Base-by-base conservation (phyloP, 2,888 invertebrate species). In the Linyphia triangularis region DNA sequence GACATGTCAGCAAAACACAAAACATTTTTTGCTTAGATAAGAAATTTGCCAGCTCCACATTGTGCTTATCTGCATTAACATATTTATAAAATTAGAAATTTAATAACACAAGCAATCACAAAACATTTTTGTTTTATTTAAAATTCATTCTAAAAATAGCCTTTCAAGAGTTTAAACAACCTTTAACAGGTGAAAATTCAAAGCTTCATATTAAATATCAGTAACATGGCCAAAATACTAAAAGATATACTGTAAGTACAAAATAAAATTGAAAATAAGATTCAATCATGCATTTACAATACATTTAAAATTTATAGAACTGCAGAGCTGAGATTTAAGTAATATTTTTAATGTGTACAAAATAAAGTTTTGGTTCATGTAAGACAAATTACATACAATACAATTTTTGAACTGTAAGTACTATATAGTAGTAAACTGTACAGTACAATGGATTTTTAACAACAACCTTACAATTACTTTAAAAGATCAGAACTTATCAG, bases 311-410 rank as follows among this genome's bases (percentile, higher is more conserved):
- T 33, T 6, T 33, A 6, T 33, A 33, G 33, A 33, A 33, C 9
- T 33, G 33, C 9, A 33, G 33, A 33, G 33, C 33, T 33, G 33
- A 33, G 5, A 33, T 4, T 33, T 33, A 33, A 33, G 5, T 33
- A 33, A 33, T 6, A 33, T 33, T 33, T 72, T 51, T 72, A 28
- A 72, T 57, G 28, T 37, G 22, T 72, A 72, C 51, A 72, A 37
- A 9, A 57, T 73, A 73, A 28, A 78, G 43, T 28, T 78, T 65
- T 65, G 7, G 43, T 40, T 65, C 37, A 73, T 24, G 37, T 6
- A 61, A n/a, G 28, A 78, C 10, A 79, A 67, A 79, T 65, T 81
- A 69, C 69, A n/a, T 59, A 82, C 59, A 72, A 24, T 26, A n/a
- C 65, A 4, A 79, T 65, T 78, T 61, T 77, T 69, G 59, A 69